A percentile compares a stretch with the other conserved stretches of the same genome.
Conservation (phyloP, 2,888 invertebrate genomes). For the Arrhopalites spinosus region DNA sequence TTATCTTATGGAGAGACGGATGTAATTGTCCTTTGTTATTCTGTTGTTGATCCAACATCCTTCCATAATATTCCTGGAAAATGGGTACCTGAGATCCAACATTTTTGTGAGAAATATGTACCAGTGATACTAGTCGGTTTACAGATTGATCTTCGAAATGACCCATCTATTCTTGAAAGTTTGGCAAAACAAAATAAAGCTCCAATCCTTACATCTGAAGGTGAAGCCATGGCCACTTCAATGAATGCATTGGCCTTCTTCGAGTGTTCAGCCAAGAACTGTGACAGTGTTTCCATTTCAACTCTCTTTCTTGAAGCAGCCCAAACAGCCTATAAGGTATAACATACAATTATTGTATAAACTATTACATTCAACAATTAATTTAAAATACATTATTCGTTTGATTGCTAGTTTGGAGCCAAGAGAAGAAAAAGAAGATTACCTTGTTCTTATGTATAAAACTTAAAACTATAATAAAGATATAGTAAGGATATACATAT, state of each 20-base stretch:
- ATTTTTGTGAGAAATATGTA: slow-evolving; percentile 20
- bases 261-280: slow-evolving; percentile 69
- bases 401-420: slow-evolving; percentile 9
- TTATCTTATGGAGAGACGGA: slow-evolving; percentile 47
- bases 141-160: slow-evolving; percentile 53
- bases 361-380: background rate
- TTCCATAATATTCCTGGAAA: slow-evolving; percentile 46
- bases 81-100: slow-evolving; percentile 51
- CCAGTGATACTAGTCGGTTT: slow-evolving; percentile 46
- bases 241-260: slow-evolving; percentile 66
- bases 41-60: slow-evolving; percentile 48
- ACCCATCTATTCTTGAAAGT: slow-evolving; percentile 8
- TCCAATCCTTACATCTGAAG: slow-evolving; percentile 46
- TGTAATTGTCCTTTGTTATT: slow-evolving; percentile 51
- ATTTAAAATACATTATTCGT: background rate
- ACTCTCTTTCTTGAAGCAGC: slow-evolving; percentile 69
- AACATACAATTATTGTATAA: too few relatives aligned
- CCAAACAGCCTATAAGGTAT: slow-evolving; percentile 59
- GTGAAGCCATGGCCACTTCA: slow-evolving; percentile 60
- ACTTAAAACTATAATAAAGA: background rate
- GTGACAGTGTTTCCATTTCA: slow-evolving; percentile 67
- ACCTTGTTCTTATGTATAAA: slow-evolving; percentile 5
- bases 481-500: too few relatives aligned
- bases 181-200: slow-evolving; percentile 37
- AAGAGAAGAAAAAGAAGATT: slow-evolving; percentile 16